Conservation (phyloP, 1,140 invertebrate genomes). For the Megalopta genalis region DNA sequence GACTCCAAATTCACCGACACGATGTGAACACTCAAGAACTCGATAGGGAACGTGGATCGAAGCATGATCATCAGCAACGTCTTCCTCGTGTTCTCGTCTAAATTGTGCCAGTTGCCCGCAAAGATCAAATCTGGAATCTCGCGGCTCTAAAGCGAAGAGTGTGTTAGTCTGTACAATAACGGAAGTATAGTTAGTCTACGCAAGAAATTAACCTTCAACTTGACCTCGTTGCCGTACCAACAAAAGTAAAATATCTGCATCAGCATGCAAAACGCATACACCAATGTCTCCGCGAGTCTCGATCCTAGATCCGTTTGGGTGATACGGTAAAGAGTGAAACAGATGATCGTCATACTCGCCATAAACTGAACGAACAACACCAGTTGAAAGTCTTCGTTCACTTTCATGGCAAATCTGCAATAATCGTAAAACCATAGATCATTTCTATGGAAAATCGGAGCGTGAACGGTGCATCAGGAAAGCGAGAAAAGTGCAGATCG, state of each 20-base stretch:
- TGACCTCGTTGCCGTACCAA: conserved; percentile 60
- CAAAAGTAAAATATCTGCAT: conserved; percentile 63
- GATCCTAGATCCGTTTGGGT: conserved; percentile 74
- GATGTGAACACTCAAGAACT: conserved; percentile 36
- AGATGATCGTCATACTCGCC: conserved; percentile 46
- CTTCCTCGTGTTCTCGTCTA: neutral
- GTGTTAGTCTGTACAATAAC: too few relatives aligned
- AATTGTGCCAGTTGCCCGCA: conserved; percentile 27
- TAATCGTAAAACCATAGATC: conserved; percentile 9
- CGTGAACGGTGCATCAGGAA: too few relatives aligned
- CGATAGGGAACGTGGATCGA: conserved; percentile 37
- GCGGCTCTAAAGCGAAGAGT: conserved; percentile 1
- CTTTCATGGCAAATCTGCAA: conserved; percentile 37
- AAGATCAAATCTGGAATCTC: conserved; percentile 25
- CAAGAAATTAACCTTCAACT: conserved; percentile 37
- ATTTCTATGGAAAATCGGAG: neutral
- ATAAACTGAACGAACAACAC: conserved; percentile 54
- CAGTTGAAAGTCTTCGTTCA: conserved; percentile 49
- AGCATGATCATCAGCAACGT: conserved; percentile 47
- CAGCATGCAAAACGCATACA: conserved; percentile 19
- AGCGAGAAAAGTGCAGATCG: neutral
- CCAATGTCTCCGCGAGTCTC: conserved; percentile 52
- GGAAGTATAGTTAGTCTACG: too few relatives aligned
- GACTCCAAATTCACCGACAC: conserved; percentile 44
- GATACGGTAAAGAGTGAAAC: conserved; percentile 51